Evolutionary conservation across 2,888 invertebrate genomes (phyloP).

Genomic region (Cheiracanthium punctorium): DNA sequence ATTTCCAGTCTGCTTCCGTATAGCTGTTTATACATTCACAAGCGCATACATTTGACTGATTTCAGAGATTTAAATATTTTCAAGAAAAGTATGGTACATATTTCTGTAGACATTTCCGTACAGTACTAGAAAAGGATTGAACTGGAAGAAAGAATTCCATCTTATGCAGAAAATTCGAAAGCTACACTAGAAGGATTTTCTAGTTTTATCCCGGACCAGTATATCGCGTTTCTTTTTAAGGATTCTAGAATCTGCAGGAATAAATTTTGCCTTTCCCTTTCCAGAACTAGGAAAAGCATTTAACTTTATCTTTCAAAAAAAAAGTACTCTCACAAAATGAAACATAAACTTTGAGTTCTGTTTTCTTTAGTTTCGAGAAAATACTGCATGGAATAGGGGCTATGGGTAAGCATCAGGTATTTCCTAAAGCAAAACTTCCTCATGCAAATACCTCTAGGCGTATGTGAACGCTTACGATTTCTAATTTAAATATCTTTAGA

Average conservation of each 20-base stretch:
- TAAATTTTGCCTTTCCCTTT: constrained; percentile 40
- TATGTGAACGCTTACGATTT: background rate
- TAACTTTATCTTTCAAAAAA: constrained; percentile 45
- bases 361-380: constrained; percentile 42
- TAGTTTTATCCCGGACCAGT: constrained; percentile 47
- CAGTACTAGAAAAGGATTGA: no score
- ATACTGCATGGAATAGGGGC: background rate
- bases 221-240: constrained; percentile 47
- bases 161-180: constrained; percentile 50
- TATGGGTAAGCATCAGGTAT: background rate
- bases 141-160: constrained; percentile 20
- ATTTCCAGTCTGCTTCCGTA: no score
- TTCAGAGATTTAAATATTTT: no score
- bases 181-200: constrained; percentile 55
- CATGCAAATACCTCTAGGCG: background rate
- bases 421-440: background rate
- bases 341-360: constrained; percentile 56
- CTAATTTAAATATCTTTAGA: background rate
- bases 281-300: constrained; percentile 39
- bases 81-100: no score
- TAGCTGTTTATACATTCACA: no score
- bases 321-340: constrained; percentile 46
- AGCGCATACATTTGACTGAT: no score
- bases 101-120: no score
- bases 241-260: constrained; percentile 41